phyloP scores from a whole-genome alignment of 2,888 invertebrate species.

The Galeopsomyia nigrocyanea region DNA sequence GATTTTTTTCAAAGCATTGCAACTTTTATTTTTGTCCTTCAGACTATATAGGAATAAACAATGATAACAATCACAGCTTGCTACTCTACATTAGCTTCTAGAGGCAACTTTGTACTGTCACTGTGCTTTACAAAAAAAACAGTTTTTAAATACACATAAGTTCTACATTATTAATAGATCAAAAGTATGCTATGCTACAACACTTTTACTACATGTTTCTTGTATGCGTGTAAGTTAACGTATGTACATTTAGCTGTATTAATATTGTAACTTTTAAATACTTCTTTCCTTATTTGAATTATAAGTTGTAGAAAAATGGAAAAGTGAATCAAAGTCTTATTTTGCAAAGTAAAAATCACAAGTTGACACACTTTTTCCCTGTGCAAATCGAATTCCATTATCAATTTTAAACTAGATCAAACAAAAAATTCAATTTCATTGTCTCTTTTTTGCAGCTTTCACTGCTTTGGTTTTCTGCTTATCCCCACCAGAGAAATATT shows the following conservation, averaged over 20 bases:
- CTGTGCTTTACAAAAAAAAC: conserved; percentile 25
- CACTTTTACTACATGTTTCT: conserved; percentile 3
- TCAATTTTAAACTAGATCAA: conserved; percentile 23
- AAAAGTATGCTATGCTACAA: background rate
- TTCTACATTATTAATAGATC: no score
- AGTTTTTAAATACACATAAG: conserved; percentile 16
- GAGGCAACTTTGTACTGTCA: conserved; percentile 33
- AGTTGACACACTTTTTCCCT: background rate
- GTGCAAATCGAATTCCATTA: conserved; percentile 18
- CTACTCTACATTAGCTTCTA: conserved; percentile 27
- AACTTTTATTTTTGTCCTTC: conserved; percentile 21
- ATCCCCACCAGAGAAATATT: conserved; percentile 83
- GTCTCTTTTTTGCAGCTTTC: conserved; percentile 68
- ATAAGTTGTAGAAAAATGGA: conserved; percentile 26
- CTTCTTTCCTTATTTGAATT: background rate
- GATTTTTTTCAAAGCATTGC: background rate
- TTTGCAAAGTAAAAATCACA: conserved; percentile 20
- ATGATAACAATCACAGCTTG: conserved; percentile 36
- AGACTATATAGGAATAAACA: conserved; percentile 20
- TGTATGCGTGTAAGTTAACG: background rate
- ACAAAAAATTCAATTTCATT: conserved; percentile 53
- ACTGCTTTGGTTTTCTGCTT: conserved; percentile 70
- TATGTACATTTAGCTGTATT: no score
- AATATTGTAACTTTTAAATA: background rate
- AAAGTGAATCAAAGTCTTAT: conserved; percentile 17